These are phyloP conservation scores for Nyleta sp. DNA, from an alignment of 2,888 invertebrate genomes.

Conservation along the genomic window DNA sequence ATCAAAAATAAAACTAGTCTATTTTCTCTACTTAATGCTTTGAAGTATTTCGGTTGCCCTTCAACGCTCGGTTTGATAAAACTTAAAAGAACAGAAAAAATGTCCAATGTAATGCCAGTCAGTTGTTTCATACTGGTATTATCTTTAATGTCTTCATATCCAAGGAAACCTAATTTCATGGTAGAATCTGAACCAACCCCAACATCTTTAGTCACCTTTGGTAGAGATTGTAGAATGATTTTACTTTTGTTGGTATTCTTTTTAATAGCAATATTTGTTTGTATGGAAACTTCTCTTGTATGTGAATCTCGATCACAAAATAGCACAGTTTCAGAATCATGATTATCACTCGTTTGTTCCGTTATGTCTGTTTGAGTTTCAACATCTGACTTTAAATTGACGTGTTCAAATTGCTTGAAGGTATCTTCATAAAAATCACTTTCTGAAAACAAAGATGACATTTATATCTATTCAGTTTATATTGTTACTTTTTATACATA, in stretches of 20 bases:
- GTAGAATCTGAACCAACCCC: conserved; percentile 13
- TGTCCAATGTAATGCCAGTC: conserved; percentile 15
- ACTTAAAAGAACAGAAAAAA: conserved; percentile 37
- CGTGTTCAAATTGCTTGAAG: no score
- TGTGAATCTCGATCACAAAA: no score
- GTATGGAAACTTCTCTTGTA: no score
- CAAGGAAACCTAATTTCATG: neutral
- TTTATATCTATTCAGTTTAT: no score
- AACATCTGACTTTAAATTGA: no score
- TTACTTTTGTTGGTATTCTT: neutral
- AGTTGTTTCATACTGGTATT: conserved; percentile 30
- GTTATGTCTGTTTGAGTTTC: no score
- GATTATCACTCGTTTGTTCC: no score
- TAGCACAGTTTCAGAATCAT: no score
- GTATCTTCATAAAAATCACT: no score
- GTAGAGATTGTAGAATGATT: conserved; percentile 6
- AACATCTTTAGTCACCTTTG: neutral
- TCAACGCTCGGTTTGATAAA: conserved; percentile 27
- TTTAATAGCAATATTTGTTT: no score
- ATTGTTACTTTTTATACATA: no score
- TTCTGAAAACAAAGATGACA: no score
- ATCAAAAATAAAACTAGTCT: conserved; percentile 55
- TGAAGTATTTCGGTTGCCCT: conserved; percentile 46
- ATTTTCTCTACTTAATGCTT: conserved; percentile 27
- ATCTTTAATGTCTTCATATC: conserved; percentile 14